Evolutionary conservation across 2,888 invertebrate species (phyloP).

Genomic region (Amphipyra tragopoginis): DNA sequence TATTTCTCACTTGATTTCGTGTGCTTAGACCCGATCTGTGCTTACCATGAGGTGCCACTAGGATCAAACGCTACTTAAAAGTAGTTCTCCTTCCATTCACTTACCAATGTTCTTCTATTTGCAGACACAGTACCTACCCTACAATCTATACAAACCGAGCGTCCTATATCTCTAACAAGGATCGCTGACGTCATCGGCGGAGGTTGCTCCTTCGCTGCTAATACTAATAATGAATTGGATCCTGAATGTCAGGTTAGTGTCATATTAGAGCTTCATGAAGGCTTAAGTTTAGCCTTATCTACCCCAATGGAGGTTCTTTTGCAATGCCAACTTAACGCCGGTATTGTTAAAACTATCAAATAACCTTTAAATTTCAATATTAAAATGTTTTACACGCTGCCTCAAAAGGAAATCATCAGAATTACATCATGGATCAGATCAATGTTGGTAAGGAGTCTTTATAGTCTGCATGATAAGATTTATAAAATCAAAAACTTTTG

Average conservation of each 20-base stretch:
- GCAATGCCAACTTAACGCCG: too few species aligned
- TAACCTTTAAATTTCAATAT: background rate
- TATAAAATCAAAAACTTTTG: too few species aligned
- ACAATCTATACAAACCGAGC: conserved; percentile 64
- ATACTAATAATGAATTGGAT: conserved; percentile 80
- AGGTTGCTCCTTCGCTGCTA: conserved; percentile 76
- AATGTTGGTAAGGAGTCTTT: conserved; percentile 73
- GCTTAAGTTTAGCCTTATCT: too few species aligned
- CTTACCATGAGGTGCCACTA: too few species aligned
- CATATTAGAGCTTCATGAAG: background rate
- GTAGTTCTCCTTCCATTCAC: too few species aligned
- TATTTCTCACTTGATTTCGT: too few species aligned
- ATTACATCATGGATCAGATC: conserved; percentile 71
- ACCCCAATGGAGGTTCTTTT: too few species aligned
- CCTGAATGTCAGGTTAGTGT: conserved; percentile 88
- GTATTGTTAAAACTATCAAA: too few species aligned
- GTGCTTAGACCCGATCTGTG: too few species aligned
- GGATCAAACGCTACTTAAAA: too few species aligned
- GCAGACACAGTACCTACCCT: conserved; percentile 45
- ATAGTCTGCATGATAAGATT: too few species aligned
- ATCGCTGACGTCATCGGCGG: conserved; percentile 77
- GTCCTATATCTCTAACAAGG: conserved; percentile 66
- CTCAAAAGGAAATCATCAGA: conserved; percentile 70
- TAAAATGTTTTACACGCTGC: conserved; percentile 69
- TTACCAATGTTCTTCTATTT: background rate